A percentile compares a stretch with the other conserved stretches of the same genome.
phyloP scores from a whole-genome alignment of 1,140 invertebrate species.

The Drosophila bocki region DNA sequence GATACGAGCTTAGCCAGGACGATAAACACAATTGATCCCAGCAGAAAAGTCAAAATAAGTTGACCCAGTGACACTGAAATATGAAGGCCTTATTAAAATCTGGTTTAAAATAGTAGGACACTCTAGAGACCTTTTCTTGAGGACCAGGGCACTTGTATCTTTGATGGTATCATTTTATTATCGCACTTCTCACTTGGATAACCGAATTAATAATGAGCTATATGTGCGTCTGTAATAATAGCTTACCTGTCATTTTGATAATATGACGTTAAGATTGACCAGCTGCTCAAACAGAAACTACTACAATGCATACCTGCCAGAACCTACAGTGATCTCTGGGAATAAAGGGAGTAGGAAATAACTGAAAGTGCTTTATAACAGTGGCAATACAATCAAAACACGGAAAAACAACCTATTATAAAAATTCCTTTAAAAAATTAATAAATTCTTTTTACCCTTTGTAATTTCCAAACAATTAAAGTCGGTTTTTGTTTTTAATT shows the following conservation, averaged over 20 bases:
- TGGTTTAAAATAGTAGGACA: too few relatives aligned
- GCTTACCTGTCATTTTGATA: background rate
- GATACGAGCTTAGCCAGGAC: conserved; percentile 27
- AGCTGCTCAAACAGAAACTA: conserved; percentile 36
- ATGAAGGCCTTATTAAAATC: too few relatives aligned
- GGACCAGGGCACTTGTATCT: conserved; percentile 1
- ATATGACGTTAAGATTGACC: conserved; percentile 4
- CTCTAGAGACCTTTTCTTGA: conserved; percentile 3
- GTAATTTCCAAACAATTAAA: background rate
- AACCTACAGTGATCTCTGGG: conserved; percentile 21
- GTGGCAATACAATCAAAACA: background rate
- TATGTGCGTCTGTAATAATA: background rate
- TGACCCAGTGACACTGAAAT: conserved; percentile 20
- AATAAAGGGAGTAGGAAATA: conserved; percentile 3
- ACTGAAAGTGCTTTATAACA: too few relatives aligned
- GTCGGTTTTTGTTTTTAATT: background rate
- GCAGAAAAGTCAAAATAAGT: conserved; percentile 13
- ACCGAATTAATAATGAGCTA: conserved; percentile 20
- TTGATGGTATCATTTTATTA: conserved; percentile 19
- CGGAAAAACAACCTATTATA: background rate
- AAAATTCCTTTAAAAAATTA: background rate
- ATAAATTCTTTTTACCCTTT: background rate
- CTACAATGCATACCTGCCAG: conserved; percentile 1
- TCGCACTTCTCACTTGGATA: conserved; percentile 32
- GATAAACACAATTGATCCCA: conserved; percentile 24